Conservation (phyloP, 1,140 invertebrate species). For the Zaprionus gabonicus region DNA sequence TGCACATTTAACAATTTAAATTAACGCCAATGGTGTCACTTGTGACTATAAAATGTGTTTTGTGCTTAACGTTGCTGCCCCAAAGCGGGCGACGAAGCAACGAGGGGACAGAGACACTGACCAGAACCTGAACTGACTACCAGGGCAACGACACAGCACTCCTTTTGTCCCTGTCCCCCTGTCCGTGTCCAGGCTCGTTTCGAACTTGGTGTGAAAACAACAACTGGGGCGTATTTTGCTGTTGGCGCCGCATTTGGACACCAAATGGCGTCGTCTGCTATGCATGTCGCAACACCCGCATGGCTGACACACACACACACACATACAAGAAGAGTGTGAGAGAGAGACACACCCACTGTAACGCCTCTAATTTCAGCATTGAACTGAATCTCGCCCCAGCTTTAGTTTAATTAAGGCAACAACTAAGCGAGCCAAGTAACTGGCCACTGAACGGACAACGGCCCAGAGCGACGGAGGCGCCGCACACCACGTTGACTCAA, state of each 20-base stretch:
- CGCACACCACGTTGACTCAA: constrained; percentile 70
- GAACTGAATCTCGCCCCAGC: constrained; percentile 72
- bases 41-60: constrained; percentile 83
- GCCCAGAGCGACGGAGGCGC: constrained; percentile 25
- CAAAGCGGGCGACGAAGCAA: constrained; percentile 58
- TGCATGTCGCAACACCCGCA: constrained; percentile 53
- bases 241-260: constrained; percentile 79
- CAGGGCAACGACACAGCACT: constrained; percentile 1
- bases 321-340: constrained; percentile 32
- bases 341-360: constrained; percentile 49
- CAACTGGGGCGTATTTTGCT: constrained; percentile 82
- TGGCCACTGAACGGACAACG: constrained; percentile 57
- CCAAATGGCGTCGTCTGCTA: constrained; percentile 76
- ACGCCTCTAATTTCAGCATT: constrained; percentile 80
- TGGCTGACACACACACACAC: constrained; percentile 30
- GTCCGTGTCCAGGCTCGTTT: constrained; percentile 43
- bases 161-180: not conserved
- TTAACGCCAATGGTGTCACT: constrained; percentile 84
- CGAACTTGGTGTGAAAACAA: constrained; percentile 79
- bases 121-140: constrained; percentile 30
- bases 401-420: constrained; percentile 83
- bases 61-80: constrained; percentile 71
- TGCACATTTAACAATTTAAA: constrained; percentile 83
- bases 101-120: constrained; percentile 28
- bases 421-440: constrained; percentile 76